phyloP scores from a whole-genome alignment of 2,888 invertebrate genomes.

The Odontocerum albicorne region DNA sequence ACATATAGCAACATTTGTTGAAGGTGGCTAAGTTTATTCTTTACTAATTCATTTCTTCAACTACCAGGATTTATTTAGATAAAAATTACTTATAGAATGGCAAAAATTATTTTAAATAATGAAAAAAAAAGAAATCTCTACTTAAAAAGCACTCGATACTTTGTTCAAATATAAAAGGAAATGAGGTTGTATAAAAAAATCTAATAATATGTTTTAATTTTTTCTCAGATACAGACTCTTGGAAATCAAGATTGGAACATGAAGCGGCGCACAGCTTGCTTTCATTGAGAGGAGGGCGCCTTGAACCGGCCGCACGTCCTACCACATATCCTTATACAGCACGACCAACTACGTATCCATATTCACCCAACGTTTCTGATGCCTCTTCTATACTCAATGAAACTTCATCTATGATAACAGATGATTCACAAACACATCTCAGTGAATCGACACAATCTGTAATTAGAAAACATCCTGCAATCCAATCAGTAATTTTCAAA shows the following conservation, averaged over 20 bases:
- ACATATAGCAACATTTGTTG: no score
- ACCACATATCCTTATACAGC: constrained; percentile 69
- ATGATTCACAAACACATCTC: constrained; percentile 27
- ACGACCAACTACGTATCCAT: constrained; percentile 70
- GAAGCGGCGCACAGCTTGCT: constrained; percentile 84
- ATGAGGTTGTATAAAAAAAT: no score
- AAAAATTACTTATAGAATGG: no score
- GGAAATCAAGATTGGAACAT: constrained; percentile 74
- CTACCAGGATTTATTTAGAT: no score
- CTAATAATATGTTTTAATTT: no score
- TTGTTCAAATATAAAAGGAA: no score
- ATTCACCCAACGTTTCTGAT: constrained; percentile 45
- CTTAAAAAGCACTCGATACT: no score
- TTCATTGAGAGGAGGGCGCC: constrained; percentile 67
- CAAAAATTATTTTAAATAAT: no score
- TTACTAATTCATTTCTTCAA: no score
- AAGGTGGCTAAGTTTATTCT: no score
- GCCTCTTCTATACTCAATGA: constrained; percentile 40
- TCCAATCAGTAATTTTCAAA: constrained; percentile 17
- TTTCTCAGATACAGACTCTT: constrained; percentile 62
- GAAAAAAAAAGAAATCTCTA: no score
- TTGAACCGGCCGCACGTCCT: constrained; percentile 62
- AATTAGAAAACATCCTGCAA: constrained; percentile 21
- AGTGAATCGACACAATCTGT: constrained; percentile 16
- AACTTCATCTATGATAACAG: constrained; percentile 38